These are phyloP conservation scores for Bergia sp. DNA, from an alignment of 92 coral and sea anemone genomes.

Conservation along the genomic window DNA sequence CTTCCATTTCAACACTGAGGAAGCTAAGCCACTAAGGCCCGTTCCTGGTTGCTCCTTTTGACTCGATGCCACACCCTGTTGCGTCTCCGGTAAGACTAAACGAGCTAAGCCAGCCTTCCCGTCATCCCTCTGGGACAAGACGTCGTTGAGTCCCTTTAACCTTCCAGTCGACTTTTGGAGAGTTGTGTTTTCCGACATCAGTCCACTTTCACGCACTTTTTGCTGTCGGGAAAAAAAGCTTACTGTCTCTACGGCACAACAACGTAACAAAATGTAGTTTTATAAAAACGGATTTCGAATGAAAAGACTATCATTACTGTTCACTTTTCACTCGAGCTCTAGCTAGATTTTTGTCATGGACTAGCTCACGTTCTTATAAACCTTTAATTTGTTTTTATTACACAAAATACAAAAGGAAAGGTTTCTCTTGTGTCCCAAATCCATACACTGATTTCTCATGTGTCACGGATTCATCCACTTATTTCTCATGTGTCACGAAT, in stretches of 20 bases:
- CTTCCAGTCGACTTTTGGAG: neutral
- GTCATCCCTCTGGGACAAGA: neutral
- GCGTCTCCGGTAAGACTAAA: neutral
- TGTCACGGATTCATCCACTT: too few relatives aligned
- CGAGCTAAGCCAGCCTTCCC: neutral
- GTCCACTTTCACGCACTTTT: neutral
- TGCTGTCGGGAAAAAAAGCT: slow-evolving; percentile 7
- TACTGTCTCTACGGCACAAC: neutral
- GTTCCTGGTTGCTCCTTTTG: neutral
- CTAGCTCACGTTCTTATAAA: too few relatives aligned
- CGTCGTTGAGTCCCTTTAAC: neutral
- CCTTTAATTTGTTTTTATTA: too few relatives aligned
- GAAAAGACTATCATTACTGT: too few relatives aligned
- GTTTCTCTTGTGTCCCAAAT: too few relatives aligned
- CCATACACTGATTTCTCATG: too few relatives aligned
- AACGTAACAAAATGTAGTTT: neutral
- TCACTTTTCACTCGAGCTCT: neutral
- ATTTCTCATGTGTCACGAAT: too few relatives aligned
- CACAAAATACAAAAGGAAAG: neutral
- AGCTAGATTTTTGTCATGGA: neutral
- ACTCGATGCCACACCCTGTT: neutral
- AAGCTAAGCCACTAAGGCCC: neutral
- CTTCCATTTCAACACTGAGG: slow-evolving; percentile 35
- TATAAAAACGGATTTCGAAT: too few relatives aligned
- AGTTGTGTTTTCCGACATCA: neutral